Evolutionary conservation across 35 echinoderm and acorn worm genomes (phyloP).

Genomic region (Acanthaster planci): DNA sequence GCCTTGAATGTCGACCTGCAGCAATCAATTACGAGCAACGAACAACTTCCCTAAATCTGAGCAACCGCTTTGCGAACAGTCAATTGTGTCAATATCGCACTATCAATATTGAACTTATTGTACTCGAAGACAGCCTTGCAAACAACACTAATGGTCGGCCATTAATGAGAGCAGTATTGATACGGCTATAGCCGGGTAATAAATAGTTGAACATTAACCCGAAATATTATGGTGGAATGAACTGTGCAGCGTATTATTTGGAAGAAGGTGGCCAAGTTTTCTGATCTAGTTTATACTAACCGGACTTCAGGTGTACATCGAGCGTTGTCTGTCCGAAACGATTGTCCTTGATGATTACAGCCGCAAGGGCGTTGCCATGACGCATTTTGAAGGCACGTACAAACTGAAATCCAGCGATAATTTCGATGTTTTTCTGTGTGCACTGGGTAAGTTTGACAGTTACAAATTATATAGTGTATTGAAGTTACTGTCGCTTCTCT

Average conservation of each 20-base stretch:
- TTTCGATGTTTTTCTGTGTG: not conserved
- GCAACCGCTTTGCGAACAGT: no score
- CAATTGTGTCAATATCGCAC: no score
- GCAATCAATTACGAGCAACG: no score
- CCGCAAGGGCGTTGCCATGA: not conserved
- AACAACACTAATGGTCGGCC: constrained; percentile 12
- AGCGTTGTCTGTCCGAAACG: not conserved
- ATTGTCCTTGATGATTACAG: not conserved
- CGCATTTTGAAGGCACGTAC: constrained; percentile 10
- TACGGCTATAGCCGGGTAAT: not conserved
- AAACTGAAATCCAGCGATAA: constrained; percentile 18
- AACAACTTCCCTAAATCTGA: no score
- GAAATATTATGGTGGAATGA: not conserved
- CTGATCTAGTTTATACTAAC: no score
- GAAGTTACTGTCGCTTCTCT: no score
- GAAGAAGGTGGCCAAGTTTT: not conserved
- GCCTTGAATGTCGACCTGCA: no score
- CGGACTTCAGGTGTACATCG: no score
- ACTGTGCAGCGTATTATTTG: no score
- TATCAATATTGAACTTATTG: not conserved
- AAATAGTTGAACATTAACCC: constrained; percentile 25
- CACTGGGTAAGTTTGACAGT: not conserved
- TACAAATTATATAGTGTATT: no score
- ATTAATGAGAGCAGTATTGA: constrained; percentile 6
- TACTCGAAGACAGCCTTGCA: not conserved